A percentile compares a stretch with the other conserved stretches of the same genome.
These are phyloP conservation scores for Perccottus glenii DNA, from an alignment of 2,113 vertebrate species.

Conservation along the genomic window DNA sequence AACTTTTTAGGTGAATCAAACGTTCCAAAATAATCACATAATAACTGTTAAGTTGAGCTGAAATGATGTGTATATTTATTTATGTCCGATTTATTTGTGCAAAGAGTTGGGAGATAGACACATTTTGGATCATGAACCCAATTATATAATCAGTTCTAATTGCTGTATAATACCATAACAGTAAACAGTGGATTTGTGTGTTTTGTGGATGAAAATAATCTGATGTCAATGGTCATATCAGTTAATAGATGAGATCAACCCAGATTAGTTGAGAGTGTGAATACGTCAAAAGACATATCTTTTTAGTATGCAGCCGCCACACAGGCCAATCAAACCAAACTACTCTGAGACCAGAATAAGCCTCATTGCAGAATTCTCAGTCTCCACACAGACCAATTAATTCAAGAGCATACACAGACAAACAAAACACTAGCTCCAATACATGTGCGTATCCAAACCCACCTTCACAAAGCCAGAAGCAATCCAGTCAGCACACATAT, in stretches of 20 bases:
- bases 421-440: constrained; percentile 26
- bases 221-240: constrained; percentile 33
- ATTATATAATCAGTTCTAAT: constrained; percentile 64
- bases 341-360: constrained; percentile 32
- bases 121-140: constrained; percentile 29
- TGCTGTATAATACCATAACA: constrained; percentile 46
- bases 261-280: constrained; percentile 27
- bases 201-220: constrained; percentile 49
- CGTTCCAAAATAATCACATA: too few species aligned
- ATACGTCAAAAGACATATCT: constrained; percentile 34
- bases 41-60: too few species aligned
- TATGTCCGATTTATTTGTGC: constrained; percentile 26
- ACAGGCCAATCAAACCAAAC: constrained; percentile 52
- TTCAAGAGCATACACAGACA: constrained; percentile 23
- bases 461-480: constrained; percentile 30
- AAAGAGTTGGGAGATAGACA: constrained; percentile 44
- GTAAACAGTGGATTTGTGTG: constrained; percentile 42
- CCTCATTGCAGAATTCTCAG: constrained; percentile 30
- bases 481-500: constrained; percentile 45
- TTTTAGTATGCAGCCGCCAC: constrained; percentile 41
- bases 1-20: too few species aligned
- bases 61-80: too few species aligned
- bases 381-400: constrained; percentile 21
- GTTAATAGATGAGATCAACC: constrained; percentile 33
- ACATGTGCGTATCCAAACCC: constrained; percentile 13